Evolutionary conservation across 1,140 invertebrate species (phyloP).

Genomic region (Nasonia giraulti): DNA sequence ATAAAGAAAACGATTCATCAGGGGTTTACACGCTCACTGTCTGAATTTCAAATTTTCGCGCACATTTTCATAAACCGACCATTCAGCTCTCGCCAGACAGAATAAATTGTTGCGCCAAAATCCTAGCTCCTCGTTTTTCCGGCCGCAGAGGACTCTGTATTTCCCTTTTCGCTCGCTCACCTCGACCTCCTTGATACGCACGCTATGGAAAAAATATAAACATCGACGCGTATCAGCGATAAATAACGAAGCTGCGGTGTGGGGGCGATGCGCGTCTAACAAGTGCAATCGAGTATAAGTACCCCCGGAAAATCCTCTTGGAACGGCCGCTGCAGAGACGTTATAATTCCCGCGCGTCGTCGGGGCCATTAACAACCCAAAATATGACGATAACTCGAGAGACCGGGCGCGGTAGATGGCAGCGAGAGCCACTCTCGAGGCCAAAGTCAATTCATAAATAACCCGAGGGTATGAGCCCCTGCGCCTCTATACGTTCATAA

Average conservation of each 20-base stretch:
- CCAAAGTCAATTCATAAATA: conserved; percentile 45
- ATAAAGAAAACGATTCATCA: conserved; percentile 46
- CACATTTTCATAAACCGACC: conserved; percentile 37
- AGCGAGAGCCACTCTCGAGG: neutral
- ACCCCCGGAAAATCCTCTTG: conserved; percentile 11
- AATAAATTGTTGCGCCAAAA: conserved; percentile 40
- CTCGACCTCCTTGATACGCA: neutral
- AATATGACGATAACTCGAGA: conserved; percentile 28
- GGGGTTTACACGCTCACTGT: conserved; percentile 29
- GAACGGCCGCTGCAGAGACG: neutral
- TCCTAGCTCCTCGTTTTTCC: neutral
- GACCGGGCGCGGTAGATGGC: neutral
- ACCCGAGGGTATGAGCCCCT: neutral
- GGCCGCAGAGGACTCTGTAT: neutral
- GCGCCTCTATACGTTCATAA: neutral
- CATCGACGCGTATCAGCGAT: neutral
- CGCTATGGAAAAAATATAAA: neutral
- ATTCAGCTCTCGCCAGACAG: conserved; percentile 5
- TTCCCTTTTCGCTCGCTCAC: neutral
- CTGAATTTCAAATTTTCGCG: conserved; percentile 24
- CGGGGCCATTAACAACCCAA: conserved; percentile 1
- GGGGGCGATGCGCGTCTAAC: neutral
- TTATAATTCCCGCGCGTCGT: neutral
- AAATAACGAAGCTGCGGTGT: neutral
- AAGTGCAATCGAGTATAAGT: neutral